Percentiles rank a stretch among this genome's conserved stretches.
Conservation (phyloP, 2,113 vertebrate species). For the Aix galericulata region DNA sequence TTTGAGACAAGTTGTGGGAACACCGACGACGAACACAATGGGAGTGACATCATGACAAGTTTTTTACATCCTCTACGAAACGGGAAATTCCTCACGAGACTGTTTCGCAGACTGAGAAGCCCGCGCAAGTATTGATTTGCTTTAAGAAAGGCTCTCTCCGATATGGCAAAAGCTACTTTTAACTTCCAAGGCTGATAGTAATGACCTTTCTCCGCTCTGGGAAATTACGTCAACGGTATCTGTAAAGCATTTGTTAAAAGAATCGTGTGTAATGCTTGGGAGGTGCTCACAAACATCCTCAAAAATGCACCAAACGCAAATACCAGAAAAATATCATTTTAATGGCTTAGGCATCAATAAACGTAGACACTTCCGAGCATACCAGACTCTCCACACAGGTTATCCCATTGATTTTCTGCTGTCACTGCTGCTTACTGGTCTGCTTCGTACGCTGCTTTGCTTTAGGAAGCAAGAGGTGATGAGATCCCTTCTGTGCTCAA, state of each 20-base stretch:
- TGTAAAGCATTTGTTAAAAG: neutral
- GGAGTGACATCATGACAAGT: neutral
- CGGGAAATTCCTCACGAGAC: neutral
- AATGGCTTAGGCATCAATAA: slow-evolving; percentile 41
- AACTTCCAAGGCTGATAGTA: neutral
- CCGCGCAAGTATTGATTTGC: rapidly evolving
- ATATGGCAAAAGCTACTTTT: neutral
- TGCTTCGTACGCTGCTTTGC: neutral
- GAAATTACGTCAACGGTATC: neutral
- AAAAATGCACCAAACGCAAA: neutral
- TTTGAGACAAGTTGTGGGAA: neutral
- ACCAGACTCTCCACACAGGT: slow-evolving; percentile 23
- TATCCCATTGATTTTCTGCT: neutral
- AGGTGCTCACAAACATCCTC: rapidly evolving
- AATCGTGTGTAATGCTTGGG: rapidly evolving
- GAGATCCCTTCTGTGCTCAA: neutral
- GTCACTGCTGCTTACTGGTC: neutral
- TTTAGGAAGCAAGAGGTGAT: neutral
- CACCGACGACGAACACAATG: neutral
- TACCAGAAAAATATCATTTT: neutral
- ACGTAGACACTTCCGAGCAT: neutral
- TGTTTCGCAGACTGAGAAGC: neutral
- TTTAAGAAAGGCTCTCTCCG: neutral
- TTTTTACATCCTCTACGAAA: neutral
- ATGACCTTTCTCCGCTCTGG: neutral